phyloP scores from a whole-genome alignment of 2,888 invertebrate genomes.

The Thysanoteuthis rhombus region DNA sequence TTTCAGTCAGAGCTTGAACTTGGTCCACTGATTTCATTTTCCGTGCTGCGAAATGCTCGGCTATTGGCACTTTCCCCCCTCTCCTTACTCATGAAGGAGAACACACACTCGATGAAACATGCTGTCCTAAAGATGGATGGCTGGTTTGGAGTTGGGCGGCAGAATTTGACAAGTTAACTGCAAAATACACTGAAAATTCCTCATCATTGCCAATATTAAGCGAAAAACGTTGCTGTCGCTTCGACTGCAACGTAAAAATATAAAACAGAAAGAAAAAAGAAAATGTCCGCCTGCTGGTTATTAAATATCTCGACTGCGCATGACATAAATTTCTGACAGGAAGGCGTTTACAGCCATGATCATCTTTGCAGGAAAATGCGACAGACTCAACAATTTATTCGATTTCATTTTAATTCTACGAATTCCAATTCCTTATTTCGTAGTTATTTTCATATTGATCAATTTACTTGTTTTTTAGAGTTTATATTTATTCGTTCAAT shows the following conservation, averaged over 20 bases:
- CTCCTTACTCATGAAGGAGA: too few relatives aligned
- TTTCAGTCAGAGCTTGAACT: too few relatives aligned
- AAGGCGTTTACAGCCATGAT: not conserved
- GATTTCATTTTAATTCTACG: not conserved
- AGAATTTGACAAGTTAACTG: not conserved
- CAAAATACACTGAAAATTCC: not conserved
- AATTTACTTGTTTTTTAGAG: not conserved
- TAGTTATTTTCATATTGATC: not conserved
- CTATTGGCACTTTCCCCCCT: not conserved
- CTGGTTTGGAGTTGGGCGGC: not conserved
- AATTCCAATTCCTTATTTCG: slow-evolving; percentile 12
- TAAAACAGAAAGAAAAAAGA: not conserved
- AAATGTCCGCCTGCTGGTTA: not conserved
- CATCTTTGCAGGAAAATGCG: not conserved
- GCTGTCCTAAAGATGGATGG: not conserved
- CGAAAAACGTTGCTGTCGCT: not conserved
- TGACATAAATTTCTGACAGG: not conserved
- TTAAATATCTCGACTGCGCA: not conserved
- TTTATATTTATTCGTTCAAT: not conserved
- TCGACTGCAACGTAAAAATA: not conserved
- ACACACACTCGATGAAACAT: not conserved
- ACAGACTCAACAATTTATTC: not conserved
- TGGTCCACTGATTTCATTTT: too few relatives aligned
- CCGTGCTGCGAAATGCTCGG: too few relatives aligned
- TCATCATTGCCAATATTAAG: not conserved